Evolutionary conservation across 2,888 invertebrate genomes (phyloP), one percentile per base, ranked within the genome.

Genomic region (Sinodicranocentrus sp.): DNA sequence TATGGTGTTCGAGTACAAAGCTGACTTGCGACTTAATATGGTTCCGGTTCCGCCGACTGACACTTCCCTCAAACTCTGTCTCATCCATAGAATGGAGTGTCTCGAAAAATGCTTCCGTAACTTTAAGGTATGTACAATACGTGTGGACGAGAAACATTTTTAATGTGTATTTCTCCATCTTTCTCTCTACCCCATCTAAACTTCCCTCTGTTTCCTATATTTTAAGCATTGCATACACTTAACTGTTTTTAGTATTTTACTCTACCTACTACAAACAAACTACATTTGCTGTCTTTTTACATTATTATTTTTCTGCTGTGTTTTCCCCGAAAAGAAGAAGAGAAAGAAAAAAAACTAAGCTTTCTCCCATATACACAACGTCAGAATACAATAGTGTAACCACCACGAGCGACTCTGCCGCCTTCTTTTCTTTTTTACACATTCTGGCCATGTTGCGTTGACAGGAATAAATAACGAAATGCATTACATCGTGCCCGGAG

Each of bases 1-100:
- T 28, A 89, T 89, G 89, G 89, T 89, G 52, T 89, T 89, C 82
- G 89, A 89, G 89, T 89, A 89, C 88, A 89, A 89, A 86, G 88
- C 88, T 54, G 89, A 89, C 80, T 80, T 87, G 82, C 85, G 86
- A 79, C 82, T 86, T 68, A 87, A 85, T 79, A 80, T 87, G 70
- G 88, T 89, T 82, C 87, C 87, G 70, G 88, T 89, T 28, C 87
- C 89, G 48, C 87, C 88, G 52, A 87, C 88, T 48, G 89, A 89
- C 75, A 87, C 88, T 63, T 89, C 89, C 54, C 84, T 89, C 71
- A 89, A 89, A 82, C 84, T 89, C 52, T 89, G 89, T 85, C 87
- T 89, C 72, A 88, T 89, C 80, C 89, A 89, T 80, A 85, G 89
- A 71, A 88, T 89, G 87, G 89, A 89, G 78, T 89, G 87, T 85